phyloP scores from a whole-genome alignment of 2,888 invertebrate species.

The Caenorhabditis imperialis region DNA sequence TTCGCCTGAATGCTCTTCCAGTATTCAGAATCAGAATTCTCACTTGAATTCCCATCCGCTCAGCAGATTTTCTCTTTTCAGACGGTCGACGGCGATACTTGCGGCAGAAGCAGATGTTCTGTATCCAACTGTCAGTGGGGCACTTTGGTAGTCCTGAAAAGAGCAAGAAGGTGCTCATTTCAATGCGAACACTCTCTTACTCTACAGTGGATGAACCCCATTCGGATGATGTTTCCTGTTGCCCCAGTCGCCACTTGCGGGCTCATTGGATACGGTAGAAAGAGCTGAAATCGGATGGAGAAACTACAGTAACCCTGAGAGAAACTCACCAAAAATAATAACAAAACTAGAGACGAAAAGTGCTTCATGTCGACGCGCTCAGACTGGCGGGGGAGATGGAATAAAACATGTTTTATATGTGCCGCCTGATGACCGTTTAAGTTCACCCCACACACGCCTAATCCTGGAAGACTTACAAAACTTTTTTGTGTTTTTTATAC shows the following conservation, averaged over 20 bases:
- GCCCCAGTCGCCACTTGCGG: conserved; percentile 32
- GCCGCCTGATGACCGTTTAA: no score
- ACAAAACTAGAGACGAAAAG: no score
- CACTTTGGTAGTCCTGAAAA: conserved; percentile 27
- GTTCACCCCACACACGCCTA: no score
- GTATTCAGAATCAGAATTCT: neutral
- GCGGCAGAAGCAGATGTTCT: conserved; percentile 57
- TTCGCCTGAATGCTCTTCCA: neutral
- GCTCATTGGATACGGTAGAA: neutral
- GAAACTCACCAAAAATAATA: no score
- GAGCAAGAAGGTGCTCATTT: no score
- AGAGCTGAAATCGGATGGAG: no score
- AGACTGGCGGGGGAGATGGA: no score
- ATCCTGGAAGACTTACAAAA: no score
- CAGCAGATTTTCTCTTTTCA: conserved; percentile 53
- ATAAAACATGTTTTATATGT: no score
- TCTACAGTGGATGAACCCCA: conserved; percentile 50
- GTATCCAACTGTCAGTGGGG: conserved; percentile 44
- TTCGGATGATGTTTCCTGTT: conserved; percentile 29
- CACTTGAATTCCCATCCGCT: conserved; percentile 57
- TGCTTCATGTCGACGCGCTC: no score
- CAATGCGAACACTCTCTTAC: conserved; percentile 7
- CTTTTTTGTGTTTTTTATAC: no score
- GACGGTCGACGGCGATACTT: conserved; percentile 58
- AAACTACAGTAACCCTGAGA: no score